Conservation (phyloP, 2,888 invertebrate genomes). For the Helicoverpa assulta region DNA sequence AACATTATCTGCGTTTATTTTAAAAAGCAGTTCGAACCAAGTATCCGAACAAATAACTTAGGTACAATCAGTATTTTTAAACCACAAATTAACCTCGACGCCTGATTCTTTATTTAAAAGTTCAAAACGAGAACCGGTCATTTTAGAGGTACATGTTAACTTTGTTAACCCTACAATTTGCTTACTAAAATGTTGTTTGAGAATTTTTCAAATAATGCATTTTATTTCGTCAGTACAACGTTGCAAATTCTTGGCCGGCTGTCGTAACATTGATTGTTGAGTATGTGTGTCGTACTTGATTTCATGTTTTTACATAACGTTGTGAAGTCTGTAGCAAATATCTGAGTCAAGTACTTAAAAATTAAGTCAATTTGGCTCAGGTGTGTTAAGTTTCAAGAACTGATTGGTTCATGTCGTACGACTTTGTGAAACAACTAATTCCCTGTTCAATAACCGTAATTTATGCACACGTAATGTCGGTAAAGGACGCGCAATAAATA, state of each 20-base stretch:
- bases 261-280: conserved; percentile 59
- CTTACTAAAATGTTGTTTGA: conserved; percentile 36
- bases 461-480: conserved; percentile 52
- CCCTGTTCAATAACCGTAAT: conserved; percentile 46
- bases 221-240: conserved; percentile 52
- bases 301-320: conserved; percentile 63
- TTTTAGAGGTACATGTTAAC: conserved; percentile 36
- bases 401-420: conserved; percentile 26
- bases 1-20: conserved; percentile 26
- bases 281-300: conserved; percentile 62
- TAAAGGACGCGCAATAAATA: conserved; percentile 49
- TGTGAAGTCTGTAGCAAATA: conserved; percentile 58
- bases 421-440: conserved; percentile 47
- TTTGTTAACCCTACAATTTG: conserved; percentile 39
- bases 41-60: conserved; percentile 24
- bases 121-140: conserved; percentile 35
- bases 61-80: conserved; percentile 35
- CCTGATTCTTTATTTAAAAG: conserved; percentile 42
- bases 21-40: conserved; percentile 19
- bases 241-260: conserved; percentile 50
- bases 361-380: conserved; percentile 19
- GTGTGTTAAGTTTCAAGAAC: conserved; percentile 32
- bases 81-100: conserved; percentile 52
- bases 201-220: conserved; percentile 56
- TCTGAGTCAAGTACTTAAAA: conserved; percentile 49